Evolutionary conservation across 2,888 invertebrate genomes (phyloP).

Genomic region (Apoderus coryli): DNA sequence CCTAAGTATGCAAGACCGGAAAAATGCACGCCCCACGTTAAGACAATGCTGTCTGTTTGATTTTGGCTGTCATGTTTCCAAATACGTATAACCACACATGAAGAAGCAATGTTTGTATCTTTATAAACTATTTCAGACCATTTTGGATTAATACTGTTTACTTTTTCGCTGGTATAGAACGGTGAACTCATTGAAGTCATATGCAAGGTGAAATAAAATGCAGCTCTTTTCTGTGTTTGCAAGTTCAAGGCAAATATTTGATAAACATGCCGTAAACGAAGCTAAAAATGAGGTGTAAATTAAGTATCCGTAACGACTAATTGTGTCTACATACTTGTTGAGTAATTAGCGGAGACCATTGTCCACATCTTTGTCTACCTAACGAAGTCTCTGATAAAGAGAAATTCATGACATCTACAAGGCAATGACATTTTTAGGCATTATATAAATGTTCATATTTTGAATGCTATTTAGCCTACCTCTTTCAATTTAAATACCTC

Average conservation of each 20-base stretch:
- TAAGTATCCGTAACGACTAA: constrained; percentile 4
- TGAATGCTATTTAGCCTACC: too few species aligned
- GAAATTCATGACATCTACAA: constrained; percentile 29
- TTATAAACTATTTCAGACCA: constrained; percentile 58
- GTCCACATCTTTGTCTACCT: constrained; percentile 52
- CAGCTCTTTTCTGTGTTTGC: constrained; percentile 35
- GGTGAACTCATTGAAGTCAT: constrained; percentile 68
- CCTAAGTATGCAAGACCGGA: constrained; percentile 68
- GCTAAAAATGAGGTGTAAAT: constrained; percentile 33
- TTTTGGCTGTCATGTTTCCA: constrained; percentile 29
- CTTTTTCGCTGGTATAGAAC: constrained; percentile 68
- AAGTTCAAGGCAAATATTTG: constrained; percentile 57
- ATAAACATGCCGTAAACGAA: constrained; percentile 63
- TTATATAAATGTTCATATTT: too few species aligned
- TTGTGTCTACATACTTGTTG: constrained; percentile 51
- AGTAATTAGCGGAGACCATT: constrained; percentile 68
- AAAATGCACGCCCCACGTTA: constrained; percentile 77
- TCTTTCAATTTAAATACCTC: too few species aligned
- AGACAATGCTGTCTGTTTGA: constrained; percentile 43
- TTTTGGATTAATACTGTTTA: constrained; percentile 56
- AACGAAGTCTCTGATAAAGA: constrained; percentile 34
- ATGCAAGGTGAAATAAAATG: constrained; percentile 68
- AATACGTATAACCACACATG: constrained; percentile 34
- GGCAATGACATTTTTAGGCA: too few species aligned
- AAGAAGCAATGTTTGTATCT: constrained; percentile 35